phyloP scores from a whole-genome alignment of 1,140 invertebrate species.

The Drosophila bocki region DNA sequence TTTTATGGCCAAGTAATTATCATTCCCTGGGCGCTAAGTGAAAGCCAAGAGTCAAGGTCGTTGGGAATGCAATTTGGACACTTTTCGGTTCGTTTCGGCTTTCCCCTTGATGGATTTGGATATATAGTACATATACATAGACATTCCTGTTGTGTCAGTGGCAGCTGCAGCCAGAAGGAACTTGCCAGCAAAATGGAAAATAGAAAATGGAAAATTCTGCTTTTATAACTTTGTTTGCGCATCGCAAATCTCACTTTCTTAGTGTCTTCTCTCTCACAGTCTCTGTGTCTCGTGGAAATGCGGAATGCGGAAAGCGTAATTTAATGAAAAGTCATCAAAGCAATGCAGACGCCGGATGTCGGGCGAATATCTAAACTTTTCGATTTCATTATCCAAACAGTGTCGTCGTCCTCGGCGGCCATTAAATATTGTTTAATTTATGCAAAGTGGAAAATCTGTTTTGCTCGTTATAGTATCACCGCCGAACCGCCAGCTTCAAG shows the following conservation, averaged over 20 bases:
- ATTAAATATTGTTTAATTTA: conserved; percentile 49
- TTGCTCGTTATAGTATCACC: conserved; percentile 14
- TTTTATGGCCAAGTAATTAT: conserved; percentile 43
- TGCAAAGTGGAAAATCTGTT: conserved; percentile 51
- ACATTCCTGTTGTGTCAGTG: conserved; percentile 36
- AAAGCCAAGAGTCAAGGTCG: conserved; percentile 25
- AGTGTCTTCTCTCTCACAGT: neutral
- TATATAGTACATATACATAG: neutral
- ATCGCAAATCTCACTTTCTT: conserved; percentile 13
- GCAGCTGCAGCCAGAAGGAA: conserved; percentile 20
- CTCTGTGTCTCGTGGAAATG: conserved; percentile 22
- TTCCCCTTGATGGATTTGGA: conserved; percentile 9
- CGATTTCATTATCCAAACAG: conserved; percentile 45
- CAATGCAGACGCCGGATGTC: conserved; percentile 46
- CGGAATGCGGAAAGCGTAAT: conserved; percentile 60
- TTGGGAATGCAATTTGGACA: conserved; percentile 37
- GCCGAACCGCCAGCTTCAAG: neutral
- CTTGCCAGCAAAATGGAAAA: conserved; percentile 23
- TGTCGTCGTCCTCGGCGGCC: conserved; percentile 5
- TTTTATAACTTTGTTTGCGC: conserved; percentile 39
- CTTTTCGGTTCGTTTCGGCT: conserved; percentile 26
- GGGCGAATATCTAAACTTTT: conserved; percentile 43
- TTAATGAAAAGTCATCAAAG: conserved; percentile 65
- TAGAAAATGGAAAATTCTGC: conserved; percentile 47
- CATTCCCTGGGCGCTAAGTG: conserved; percentile 47